A percentile compares a stretch with the other conserved stretches of the same genome.
Evolutionary conservation across 2,113 vertebrate genomes (phyloP).

Genomic region (Platycercus adscitus): DNA sequence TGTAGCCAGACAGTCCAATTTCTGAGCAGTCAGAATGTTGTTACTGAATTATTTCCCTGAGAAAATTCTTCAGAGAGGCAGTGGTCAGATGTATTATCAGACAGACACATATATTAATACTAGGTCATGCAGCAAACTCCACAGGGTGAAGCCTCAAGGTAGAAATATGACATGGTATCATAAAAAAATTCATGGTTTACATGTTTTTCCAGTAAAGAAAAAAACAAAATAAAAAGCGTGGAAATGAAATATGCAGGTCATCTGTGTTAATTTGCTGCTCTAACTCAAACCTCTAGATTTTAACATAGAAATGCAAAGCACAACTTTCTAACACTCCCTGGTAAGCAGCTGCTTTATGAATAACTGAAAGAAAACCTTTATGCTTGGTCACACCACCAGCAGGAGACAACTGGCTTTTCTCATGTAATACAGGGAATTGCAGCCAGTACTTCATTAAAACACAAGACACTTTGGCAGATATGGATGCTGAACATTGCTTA

Average conservation of each 20-base stretch:
- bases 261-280: not conserved
- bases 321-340: not conserved
- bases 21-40: not conserved
- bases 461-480: conserved; percentile 70
- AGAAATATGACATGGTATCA: not conserved
- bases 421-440: conserved; percentile 59
- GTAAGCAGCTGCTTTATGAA: conserved; percentile 53
- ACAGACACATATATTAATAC: not conserved
- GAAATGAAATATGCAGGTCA: not conserved
- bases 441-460: conserved; percentile 73
- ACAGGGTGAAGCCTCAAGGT: not conserved
- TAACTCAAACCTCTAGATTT: conserved; percentile 11
- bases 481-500: conserved; percentile 71
- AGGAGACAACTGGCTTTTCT: conserved; percentile 65
- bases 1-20: not conserved
- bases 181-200: not conserved
- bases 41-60: not conserved
- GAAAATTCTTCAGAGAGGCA: conserved; percentile 28
- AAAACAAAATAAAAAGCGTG: not conserved
- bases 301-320: conserved; percentile 31
- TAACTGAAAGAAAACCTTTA: conserved; percentile 61
- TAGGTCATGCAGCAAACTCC: not conserved
- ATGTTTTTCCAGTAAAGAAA: not conserved
- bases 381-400: conserved; percentile 67
- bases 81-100: not conserved